Evolutionary conservation across 2,888 invertebrate genomes (phyloP).

Genomic region (Drosophila picticornis): DNA sequence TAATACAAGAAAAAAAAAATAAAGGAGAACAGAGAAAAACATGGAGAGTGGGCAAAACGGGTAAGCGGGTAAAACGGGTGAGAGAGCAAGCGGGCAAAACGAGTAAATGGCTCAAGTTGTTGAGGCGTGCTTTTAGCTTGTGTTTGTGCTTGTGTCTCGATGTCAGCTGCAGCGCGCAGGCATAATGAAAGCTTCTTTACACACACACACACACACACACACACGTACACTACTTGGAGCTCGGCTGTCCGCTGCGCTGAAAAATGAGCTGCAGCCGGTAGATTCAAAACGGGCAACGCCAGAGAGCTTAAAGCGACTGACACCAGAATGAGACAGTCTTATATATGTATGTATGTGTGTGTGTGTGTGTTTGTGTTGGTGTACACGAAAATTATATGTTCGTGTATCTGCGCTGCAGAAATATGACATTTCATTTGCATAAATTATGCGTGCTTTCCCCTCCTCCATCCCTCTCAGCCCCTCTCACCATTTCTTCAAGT

Average conservation of each 20-base stretch:
- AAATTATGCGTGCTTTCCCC: constrained; percentile 53
- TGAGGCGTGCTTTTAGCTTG: constrained; percentile 50
- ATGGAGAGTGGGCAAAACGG: constrained; percentile 16
- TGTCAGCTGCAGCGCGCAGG: constrained; percentile 44
- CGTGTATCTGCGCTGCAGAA: constrained; percentile 49
- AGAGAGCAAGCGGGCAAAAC: constrained; percentile 18
- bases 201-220: constrained; percentile 16
- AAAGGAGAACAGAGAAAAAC: background rate
- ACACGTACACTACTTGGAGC: constrained; percentile 28
- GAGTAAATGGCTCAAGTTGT: constrained; percentile 58
- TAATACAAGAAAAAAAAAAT: constrained; percentile 5
- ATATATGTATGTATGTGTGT: background rate
- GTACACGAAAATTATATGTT: constrained; percentile 7
- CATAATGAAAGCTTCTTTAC: constrained; percentile 43
- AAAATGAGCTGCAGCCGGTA: constrained; percentile 55
- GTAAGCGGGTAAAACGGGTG: constrained; percentile 10
- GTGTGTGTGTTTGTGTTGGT: background rate
- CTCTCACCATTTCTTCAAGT: background rate
- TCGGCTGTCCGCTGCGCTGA: constrained; percentile 61
- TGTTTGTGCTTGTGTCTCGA: constrained; percentile 18
- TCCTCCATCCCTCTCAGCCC: background rate
- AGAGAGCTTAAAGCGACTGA: constrained; percentile 2
- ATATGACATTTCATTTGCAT: constrained; percentile 69
- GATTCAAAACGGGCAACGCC: constrained; percentile 15
- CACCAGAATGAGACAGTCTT: background rate